Conservation (phyloP, 1,140 invertebrate species). For the Platorchestia sp. region DNA sequence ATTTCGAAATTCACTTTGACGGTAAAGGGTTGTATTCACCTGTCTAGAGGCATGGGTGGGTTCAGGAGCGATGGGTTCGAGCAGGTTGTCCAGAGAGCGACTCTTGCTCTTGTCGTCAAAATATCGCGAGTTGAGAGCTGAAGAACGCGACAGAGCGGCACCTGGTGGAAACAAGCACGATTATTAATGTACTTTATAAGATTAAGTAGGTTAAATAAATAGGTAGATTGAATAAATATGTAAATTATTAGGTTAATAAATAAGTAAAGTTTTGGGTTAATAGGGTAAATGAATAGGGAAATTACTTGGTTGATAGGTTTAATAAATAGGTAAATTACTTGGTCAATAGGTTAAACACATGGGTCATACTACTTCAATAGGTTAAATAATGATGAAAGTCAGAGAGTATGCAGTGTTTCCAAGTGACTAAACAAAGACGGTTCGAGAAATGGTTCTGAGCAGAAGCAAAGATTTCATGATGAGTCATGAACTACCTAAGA, state of each 20-base stretch:
- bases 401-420: not conserved
- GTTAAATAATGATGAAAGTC: not conserved
- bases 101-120: constrained; percentile 83
- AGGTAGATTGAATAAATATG: too few relatives aligned
- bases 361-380: too few relatives aligned
- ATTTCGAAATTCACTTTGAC: too few relatives aligned
- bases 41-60: constrained; percentile 56
- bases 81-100: constrained; percentile 85
- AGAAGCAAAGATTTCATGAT: not conserved
- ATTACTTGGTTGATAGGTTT: too few relatives aligned
- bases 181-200: not conserved
- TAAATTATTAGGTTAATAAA: too few relatives aligned
- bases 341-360: too few relatives aligned
- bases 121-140: constrained; percentile 88
- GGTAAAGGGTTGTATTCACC: not conserved
- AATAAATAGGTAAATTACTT: too few relatives aligned
- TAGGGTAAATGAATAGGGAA: too few relatives aligned
- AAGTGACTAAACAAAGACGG: not conserved
- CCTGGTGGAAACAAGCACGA: not conserved
- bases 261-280: too few relatives aligned
- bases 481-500: too few relatives aligned
- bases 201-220: too few relatives aligned
- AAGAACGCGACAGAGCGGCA: constrained; percentile 79
- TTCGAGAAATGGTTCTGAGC: not conserved
- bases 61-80: constrained; percentile 73